Percentiles rank a stretch among this genome's conserved stretches.
Conservation (phyloP, 2,113 vertebrate species). For the Macquaria ambigua region DNA sequence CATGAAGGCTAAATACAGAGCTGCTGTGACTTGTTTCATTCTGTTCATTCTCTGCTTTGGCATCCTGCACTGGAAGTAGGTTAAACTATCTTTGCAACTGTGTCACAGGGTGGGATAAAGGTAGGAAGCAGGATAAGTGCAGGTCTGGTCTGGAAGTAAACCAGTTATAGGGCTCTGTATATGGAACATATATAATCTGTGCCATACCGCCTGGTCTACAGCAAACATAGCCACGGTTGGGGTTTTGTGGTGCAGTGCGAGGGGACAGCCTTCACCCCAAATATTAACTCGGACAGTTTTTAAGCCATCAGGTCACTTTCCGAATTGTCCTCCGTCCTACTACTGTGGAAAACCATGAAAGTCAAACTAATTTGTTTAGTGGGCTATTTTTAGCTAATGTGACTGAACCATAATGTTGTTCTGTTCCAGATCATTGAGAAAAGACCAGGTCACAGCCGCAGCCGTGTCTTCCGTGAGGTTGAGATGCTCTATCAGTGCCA, state of each 20-base stretch:
- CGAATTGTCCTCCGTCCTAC: neutral
- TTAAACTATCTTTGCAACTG: slow-evolving; percentile 47
- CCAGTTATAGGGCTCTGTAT: neutral
- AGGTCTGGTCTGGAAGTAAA: slow-evolving; percentile 16
- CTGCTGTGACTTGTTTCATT: slow-evolving; percentile 8
- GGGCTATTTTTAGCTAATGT: neutral
- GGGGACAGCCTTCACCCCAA: neutral
- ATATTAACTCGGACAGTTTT: neutral
- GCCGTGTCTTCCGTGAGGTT: slow-evolving; percentile 96
- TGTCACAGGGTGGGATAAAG: slow-evolving; percentile 36
- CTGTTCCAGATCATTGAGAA: slow-evolving; percentile 95
- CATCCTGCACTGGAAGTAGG: slow-evolving; percentile 61
- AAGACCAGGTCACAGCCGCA: slow-evolving; percentile 93
- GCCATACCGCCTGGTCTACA: neutral
- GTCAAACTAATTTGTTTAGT: neutral
- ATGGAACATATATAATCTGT: slow-evolving; percentile 33
- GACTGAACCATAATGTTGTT: neutral
- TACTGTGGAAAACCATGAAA: neutral
- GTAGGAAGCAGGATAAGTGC: slow-evolving; percentile 17
- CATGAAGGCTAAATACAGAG: slow-evolving; percentile 61
- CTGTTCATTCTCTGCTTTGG: slow-evolving; percentile 8
- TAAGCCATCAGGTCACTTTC: neutral
- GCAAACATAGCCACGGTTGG: slow-evolving; percentile 16
- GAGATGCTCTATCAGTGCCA: slow-evolving; percentile 99
- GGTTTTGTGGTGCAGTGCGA: slow-evolving; percentile 18